Percentiles rank a stretch among this genome's conserved stretches.
phyloP scores from a whole-genome alignment of 2,888 invertebrate genomes.

The Synergus itoensis region DNA sequence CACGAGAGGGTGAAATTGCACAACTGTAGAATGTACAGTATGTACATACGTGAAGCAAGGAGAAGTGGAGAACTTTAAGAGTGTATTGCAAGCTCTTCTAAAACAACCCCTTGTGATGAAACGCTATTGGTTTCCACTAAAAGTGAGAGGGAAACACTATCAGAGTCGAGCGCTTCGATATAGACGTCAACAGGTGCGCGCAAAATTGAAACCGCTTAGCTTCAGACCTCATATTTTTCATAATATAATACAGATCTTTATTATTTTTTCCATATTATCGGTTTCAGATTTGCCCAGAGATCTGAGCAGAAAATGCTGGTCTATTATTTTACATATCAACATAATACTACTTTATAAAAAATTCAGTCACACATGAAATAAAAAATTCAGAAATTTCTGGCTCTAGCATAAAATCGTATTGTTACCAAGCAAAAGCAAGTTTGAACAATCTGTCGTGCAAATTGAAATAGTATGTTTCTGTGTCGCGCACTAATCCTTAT shows the following conservation, averaged over 20 bases:
- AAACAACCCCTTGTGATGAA: slow-evolving; percentile 24
- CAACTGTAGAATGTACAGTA: neutral
- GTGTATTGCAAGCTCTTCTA: slow-evolving; percentile 13
- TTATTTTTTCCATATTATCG: slow-evolving; percentile 11
- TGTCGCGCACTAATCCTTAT: slow-evolving; percentile 11
- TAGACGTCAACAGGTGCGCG: slow-evolving; percentile 37
- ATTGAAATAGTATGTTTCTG: slow-evolving; percentile 18
- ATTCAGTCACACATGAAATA: neutral
- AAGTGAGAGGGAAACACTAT: slow-evolving; percentile 34
- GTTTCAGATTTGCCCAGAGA: slow-evolving; percentile 7
- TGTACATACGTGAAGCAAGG: neutral
- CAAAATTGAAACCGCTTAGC: slow-evolving; percentile 40
- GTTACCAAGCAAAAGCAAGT: slow-evolving; percentile 5
- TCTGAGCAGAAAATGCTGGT: neutral
- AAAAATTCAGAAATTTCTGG: neutral
- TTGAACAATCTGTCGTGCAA: neutral
- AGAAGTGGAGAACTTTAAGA: slow-evolving; percentile 8
- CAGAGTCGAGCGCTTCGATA: neutral
- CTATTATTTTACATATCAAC: no score
- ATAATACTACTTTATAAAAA: neutral
- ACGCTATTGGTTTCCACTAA: slow-evolving; percentile 33
- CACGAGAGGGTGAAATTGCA: neutral
- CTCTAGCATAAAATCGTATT: neutral
- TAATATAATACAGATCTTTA: slow-evolving; percentile 7
- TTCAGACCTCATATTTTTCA: slow-evolving; percentile 31